Conservation (phyloP, 2,888 invertebrate genomes). For the Amiota mariae region DNA sequence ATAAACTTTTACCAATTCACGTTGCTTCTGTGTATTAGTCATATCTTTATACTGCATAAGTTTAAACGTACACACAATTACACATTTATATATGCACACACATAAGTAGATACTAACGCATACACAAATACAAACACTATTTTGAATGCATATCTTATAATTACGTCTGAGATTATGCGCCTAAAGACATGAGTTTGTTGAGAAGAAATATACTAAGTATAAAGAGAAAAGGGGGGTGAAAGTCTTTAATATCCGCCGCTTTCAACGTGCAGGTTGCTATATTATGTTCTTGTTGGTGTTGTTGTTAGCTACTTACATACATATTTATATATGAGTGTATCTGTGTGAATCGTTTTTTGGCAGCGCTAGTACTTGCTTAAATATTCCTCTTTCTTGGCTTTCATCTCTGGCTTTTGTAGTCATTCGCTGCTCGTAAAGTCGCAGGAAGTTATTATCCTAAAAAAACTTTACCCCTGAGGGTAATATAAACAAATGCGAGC, state of each 20-base stretch:
- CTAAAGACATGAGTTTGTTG: constrained; percentile 50
- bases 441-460: constrained; percentile 69
- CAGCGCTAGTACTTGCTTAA: constrained; percentile 51
- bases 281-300: constrained; percentile 41
- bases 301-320: constrained; percentile 56
- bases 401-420: constrained; percentile 52
- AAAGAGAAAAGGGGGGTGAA: constrained; percentile 33
- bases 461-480: constrained; percentile 67
- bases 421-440: constrained; percentile 62
- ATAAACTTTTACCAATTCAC: neutral
- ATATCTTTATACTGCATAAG: constrained; percentile 18
- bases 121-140: constrained; percentile 22
- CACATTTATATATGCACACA: constrained; percentile 16
- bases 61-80: constrained; percentile 11
- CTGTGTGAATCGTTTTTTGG: constrained; percentile 34
- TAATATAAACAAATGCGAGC: constrained; percentile 61
- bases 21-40: neutral
- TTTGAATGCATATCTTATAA: constrained; percentile 46
- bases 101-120: neutral
- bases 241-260: constrained; percentile 43
- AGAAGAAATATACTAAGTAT: too few relatives aligned
- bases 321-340: constrained; percentile 18
- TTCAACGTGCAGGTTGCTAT: constrained; percentile 21
- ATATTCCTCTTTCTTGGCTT: constrained; percentile 60
- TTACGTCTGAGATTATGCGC: constrained; percentile 65